Conservation (phyloP, 2,797 vertebrate species). For the Tokudaia muenninki region DNA sequence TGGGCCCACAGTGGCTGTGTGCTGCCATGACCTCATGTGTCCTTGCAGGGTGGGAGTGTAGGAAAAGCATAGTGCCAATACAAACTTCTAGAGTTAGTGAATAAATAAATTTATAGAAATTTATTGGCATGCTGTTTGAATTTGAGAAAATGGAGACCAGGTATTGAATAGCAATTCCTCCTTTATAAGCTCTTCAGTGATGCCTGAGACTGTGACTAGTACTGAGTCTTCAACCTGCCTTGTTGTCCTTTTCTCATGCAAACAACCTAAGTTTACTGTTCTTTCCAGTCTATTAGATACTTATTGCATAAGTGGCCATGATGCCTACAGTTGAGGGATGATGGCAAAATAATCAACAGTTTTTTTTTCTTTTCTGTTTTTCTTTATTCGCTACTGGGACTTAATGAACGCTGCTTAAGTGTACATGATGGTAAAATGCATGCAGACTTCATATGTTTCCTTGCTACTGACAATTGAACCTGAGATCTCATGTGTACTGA, state of each 20-base stretch:
- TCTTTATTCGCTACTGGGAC: not conserved
- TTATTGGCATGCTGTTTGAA: too few relatives aligned
- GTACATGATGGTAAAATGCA: not conserved
- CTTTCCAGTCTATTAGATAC: not conserved
- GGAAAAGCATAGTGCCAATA: not conserved
- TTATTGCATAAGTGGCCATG: not conserved
- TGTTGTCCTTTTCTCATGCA: not conserved
- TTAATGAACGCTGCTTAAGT: not conserved
- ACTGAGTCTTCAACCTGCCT: not conserved
- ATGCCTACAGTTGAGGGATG: not conserved
- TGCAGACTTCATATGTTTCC: not conserved
- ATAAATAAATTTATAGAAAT: conserved; percentile 6
- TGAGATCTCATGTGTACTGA: not conserved
- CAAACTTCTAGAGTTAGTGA: not conserved
- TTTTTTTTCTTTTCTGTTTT: not conserved
- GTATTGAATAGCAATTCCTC: not conserved
- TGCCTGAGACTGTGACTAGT: not conserved
- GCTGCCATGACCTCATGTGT: not conserved
- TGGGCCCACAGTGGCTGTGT: not conserved
- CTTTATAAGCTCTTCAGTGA: not conserved
- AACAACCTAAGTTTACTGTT: not conserved
- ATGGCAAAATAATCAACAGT: not conserved
- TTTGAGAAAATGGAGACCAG: not conserved
- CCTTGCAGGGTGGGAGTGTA: not conserved
- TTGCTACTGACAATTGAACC: not conserved